phyloP scores from a whole-genome alignment of 2,888 invertebrate genomes.

The Laspeyria flexula region DNA sequence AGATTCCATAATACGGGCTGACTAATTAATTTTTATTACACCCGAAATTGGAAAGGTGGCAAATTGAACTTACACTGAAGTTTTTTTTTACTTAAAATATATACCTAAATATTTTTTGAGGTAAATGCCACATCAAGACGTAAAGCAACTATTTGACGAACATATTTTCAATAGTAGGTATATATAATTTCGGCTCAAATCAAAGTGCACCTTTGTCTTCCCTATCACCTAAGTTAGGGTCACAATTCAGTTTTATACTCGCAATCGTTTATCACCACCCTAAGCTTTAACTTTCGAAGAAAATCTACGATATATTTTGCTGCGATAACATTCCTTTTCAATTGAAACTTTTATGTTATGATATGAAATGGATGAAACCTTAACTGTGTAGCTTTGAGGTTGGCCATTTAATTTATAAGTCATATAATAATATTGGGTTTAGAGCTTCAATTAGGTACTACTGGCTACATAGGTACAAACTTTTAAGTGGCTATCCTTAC shows the following conservation, averaged over 20 bases:
- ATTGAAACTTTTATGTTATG: conserved; percentile 37
- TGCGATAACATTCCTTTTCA: conserved; percentile 34
- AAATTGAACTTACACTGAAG: too few species aligned
- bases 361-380: conserved; percentile 20
- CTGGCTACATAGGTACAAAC: too few species aligned
- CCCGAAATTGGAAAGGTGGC: too few species aligned
- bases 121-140: too few species aligned
- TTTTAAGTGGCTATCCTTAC: too few species aligned
- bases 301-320: conserved; percentile 46
- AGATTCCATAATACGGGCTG: too few species aligned
- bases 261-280: conserved; percentile 60
- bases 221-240: conserved; percentile 52
- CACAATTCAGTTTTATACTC: conserved; percentile 66
- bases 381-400: conserved; percentile 12
- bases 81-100: too few species aligned
- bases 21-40: too few species aligned
- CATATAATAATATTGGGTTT: background rate
- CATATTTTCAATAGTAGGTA: too few species aligned
- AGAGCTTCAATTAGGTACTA: background rate
- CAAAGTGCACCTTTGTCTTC: conserved; percentile 55
- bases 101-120: too few species aligned
- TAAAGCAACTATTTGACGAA: too few species aligned
- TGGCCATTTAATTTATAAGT: conserved; percentile 18
- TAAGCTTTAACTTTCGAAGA: conserved; percentile 46
- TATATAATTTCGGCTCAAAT: conserved; percentile 33